phyloP scores from a whole-genome alignment of 2,888 invertebrate genomes.

The Seira sanloemensis region DNA sequence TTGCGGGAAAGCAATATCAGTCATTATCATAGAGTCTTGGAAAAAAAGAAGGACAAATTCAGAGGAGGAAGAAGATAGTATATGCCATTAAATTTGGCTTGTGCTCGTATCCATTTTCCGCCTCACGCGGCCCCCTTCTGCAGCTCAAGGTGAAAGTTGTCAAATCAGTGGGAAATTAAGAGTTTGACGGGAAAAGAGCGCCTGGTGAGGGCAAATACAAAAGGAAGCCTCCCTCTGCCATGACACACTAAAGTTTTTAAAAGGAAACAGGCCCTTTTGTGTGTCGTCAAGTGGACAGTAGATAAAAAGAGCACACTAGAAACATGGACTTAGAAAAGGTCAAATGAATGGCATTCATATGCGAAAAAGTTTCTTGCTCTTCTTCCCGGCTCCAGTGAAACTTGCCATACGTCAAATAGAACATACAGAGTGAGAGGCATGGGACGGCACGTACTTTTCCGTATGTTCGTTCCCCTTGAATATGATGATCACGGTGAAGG shows the following conservation, averaged over 20 bases:
- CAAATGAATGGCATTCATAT: neutral
- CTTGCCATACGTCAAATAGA: neutral
- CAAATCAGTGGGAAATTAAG: neutral
- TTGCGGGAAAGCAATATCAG: no score
- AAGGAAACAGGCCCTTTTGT: neutral
- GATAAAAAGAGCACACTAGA: neutral
- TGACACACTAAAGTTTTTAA: no score
- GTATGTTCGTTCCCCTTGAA: neutral
- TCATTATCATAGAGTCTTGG: no score
- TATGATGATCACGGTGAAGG: neutral
- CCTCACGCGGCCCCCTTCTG: no score
- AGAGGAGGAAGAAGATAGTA: no score
- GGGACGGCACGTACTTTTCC: neutral
- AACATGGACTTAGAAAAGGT: neutral
- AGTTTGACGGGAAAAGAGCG: neutral
- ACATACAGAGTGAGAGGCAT: neutral
- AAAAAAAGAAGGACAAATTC: no score
- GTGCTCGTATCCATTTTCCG: no score
- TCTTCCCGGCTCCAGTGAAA: neutral
- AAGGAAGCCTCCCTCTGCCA: no score
- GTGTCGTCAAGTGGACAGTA: neutral
- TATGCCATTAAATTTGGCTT: no score
- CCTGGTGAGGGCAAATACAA: no score
- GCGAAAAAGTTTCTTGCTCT: neutral
- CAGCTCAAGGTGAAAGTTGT: constrained; percentile 1